phyloP scores from a whole-genome alignment of 2,113 vertebrate genomes.

The Lophotis ruficrista region DNA sequence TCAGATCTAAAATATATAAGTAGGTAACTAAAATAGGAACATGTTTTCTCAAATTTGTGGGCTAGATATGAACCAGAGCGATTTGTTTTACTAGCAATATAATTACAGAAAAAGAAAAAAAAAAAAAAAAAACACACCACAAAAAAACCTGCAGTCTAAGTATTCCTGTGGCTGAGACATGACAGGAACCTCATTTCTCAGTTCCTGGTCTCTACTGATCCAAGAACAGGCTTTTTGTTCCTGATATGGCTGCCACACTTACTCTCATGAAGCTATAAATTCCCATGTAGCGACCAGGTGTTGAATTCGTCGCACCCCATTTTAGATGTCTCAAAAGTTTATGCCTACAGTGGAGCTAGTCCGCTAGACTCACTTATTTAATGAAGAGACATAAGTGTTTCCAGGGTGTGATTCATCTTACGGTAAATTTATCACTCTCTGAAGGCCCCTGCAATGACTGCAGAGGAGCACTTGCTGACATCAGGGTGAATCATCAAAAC shows the following conservation, averaged over 20 bases:
- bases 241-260: not conserved
- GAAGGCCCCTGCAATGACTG: not conserved
- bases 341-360: not conserved
- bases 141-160: not conserved
- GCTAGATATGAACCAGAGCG: not conserved
- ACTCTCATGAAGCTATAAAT: not conserved
- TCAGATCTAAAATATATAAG: accelerated
- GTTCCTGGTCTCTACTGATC: not conserved
- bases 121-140: too few species aligned
- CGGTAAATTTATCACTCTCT: not conserved
- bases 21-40: not conserved
- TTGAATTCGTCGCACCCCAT: not conserved
- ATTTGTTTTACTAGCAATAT: not conserved
- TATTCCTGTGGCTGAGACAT: not conserved
- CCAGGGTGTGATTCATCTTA: slow-evolving; percentile 17
- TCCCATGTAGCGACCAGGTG: not conserved
- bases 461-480: not conserved
- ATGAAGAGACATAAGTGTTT: not conserved
- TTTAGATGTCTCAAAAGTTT: not conserved
- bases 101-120: not conserved
- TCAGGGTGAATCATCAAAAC: not conserved
- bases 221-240: not conserved
- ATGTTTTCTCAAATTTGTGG: not conserved
- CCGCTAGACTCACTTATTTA: not conserved
- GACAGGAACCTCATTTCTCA: not conserved